Conservation (phyloP, 2,888 invertebrate species). For the Eristalis tenax region DNA sequence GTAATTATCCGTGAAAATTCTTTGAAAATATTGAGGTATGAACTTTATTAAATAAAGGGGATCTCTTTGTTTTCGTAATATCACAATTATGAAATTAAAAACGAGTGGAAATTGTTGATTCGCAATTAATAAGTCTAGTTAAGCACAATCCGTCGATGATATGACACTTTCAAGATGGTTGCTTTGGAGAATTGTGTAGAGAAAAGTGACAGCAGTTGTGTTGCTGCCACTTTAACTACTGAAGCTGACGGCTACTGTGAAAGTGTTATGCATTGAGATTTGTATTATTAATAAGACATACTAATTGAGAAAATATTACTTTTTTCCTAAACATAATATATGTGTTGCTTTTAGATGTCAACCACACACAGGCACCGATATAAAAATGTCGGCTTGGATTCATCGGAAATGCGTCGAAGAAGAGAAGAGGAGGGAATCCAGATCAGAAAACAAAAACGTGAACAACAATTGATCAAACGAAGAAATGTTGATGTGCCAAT, state of each 20-base stretch:
- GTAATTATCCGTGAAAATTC: conserved; percentile 41
- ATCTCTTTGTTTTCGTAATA: background rate
- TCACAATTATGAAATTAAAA: background rate
- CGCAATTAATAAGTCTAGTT: background rate
- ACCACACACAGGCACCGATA: conserved; percentile 94
- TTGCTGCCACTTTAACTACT: conserved; percentile 7
- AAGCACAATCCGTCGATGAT: conserved; percentile 37
- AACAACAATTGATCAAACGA: conserved; percentile 95
- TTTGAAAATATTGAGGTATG: conserved; percentile 49
- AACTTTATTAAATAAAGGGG: background rate
- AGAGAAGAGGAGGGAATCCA: conserved; percentile 98
- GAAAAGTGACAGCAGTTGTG: conserved; percentile 64
- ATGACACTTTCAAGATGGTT: conserved; percentile 73
- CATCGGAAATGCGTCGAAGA: conserved; percentile 93
- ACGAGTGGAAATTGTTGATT: conserved; percentile 1
- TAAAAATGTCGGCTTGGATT: conserved; percentile 95
- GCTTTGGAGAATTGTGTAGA: conserved; percentile 69
- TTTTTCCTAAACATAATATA: background rate
- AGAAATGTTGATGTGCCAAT: conserved; percentile 87
- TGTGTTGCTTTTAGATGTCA: conserved; percentile 84
- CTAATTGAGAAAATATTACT: background rate
- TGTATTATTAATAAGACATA: background rate
- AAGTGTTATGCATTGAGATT: conserved; percentile 42
- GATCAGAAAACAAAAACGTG: conserved; percentile 96
- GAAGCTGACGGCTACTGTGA: conserved; percentile 23